These are phyloP conservation scores for Phaenicophaeus curvirostris DNA, from an alignment of 2,797 vertebrate genomes.

Conservation along the genomic window DNA sequence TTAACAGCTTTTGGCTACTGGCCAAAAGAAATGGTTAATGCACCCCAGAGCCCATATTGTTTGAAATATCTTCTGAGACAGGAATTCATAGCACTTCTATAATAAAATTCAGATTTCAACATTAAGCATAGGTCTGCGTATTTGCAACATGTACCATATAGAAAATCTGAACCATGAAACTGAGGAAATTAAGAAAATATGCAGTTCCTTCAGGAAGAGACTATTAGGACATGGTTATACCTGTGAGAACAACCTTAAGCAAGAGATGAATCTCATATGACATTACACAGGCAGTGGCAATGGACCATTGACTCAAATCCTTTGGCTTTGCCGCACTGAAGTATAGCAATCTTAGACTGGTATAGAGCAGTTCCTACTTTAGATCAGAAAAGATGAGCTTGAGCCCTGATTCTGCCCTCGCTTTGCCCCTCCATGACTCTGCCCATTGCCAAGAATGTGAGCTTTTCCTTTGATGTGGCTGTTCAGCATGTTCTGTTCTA, in stretches of 20 bases:
- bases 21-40: slow-evolving; percentile 45
- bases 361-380: not conserved
- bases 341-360: not conserved
- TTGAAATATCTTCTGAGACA: slow-evolving; percentile 40
- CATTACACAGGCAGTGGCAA: not conserved
- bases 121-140: not conserved
- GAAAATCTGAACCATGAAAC: not conserved
- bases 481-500: not conserved
- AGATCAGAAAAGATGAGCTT: not conserved
- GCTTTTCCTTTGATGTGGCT: not conserved
- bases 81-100: slow-evolving; percentile 15
- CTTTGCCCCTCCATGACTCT: not conserved
- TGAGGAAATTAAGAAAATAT: not conserved
- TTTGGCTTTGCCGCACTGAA: not conserved
- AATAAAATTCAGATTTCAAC: slow-evolving; percentile 35
- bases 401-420: not conserved
- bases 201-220: not conserved
- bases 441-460: not conserved
- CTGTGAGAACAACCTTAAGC: not conserved
- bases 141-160: not conserved
- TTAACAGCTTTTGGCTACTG: not conserved
- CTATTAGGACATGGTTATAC: not conserved
- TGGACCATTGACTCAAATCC: not conserved
- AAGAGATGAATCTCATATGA: not conserved
- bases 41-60: slow-evolving; percentile 10